phyloP scores from a whole-genome alignment of 2,888 invertebrate species.

The Caradrina kadenii region DNA sequence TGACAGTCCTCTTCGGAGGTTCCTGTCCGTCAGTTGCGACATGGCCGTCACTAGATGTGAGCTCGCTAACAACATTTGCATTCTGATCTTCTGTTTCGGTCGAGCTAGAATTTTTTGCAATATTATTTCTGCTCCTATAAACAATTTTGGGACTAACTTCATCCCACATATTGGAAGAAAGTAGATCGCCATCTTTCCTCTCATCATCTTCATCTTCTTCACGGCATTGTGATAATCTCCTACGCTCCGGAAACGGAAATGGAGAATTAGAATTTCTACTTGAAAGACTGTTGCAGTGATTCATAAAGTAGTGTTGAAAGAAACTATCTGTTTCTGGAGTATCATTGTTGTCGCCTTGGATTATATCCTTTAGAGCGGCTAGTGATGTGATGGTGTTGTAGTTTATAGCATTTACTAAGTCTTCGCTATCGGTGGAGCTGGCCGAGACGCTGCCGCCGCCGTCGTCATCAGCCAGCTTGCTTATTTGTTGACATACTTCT shows the following conservation, averaged over 20 bases:
- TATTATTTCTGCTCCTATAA: conserved; percentile 62
- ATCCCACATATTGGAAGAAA: conserved; percentile 66
- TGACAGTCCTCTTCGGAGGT: conserved; percentile 79
- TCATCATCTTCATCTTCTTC: conserved; percentile 96
- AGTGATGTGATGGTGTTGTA: conserved; percentile 93
- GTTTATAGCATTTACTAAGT: conserved; percentile 92
- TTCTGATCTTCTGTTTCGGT: conserved; percentile 64
- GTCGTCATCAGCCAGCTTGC: conserved; percentile 69
- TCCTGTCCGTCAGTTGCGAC: conserved; percentile 76
- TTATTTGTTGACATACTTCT: conserved; percentile 73
- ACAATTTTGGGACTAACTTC: conserved; percentile 64
- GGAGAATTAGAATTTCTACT: conserved; percentile 87
- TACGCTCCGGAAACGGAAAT: conserved; percentile 90
- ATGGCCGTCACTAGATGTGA: conserved; percentile 37
- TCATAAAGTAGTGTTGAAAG: conserved; percentile 94
- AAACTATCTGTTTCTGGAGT: conserved; percentile 91
- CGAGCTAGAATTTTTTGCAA: conserved; percentile 60
- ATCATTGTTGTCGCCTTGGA: conserved; percentile 91
- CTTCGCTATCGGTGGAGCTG: conserved; percentile 92
- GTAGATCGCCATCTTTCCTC: conserved; percentile 76
- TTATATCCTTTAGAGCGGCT: conserved; percentile 92
- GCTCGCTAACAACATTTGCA: conserved; percentile 55
- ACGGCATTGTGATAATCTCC: conserved; percentile 95
- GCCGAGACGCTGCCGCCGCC: conserved; percentile 71
- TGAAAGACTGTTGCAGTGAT: conserved; percentile 93